Evolutionary conservation across 2,888 invertebrate species (phyloP).

Genomic region (Drosophila austrosaltans): DNA sequence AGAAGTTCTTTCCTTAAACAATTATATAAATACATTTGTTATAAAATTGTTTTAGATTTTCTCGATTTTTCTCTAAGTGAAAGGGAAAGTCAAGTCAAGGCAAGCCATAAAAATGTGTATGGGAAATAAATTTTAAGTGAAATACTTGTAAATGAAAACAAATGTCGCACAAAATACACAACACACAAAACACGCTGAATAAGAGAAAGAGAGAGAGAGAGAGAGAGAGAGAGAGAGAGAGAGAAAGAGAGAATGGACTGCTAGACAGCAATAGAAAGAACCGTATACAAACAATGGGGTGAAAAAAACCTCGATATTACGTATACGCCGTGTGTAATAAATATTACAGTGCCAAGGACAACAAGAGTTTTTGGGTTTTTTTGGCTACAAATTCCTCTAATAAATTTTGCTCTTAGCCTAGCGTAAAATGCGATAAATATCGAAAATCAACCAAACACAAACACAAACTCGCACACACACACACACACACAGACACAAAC

Average conservation of each 20-base stretch:
- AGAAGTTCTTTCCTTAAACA: too few species aligned
- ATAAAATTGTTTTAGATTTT: background rate
- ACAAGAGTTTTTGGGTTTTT: constrained; percentile 33
- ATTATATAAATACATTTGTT: too few species aligned
- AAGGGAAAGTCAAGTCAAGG: constrained; percentile 40
- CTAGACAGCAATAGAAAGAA: constrained; percentile 17
- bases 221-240: background rate
- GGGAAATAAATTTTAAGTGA: constrained; percentile 76
- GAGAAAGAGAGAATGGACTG: background rate
- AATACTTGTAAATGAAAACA: constrained; percentile 79
- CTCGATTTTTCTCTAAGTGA: constrained; percentile 6
- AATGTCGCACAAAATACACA: constrained; percentile 60
- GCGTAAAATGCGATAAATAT: constrained; percentile 47
- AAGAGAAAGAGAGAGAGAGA: background rate
- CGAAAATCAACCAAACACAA: constrained; percentile 46
- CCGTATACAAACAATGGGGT: constrained; percentile 54
- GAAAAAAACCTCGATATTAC: constrained; percentile 55
- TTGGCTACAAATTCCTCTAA: constrained; percentile 50
- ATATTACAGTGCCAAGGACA: constrained; percentile 69
- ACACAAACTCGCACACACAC: constrained; percentile 18
- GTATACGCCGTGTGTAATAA: constrained; percentile 68
- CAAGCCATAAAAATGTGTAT: constrained; percentile 75
- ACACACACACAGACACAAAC: background rate
- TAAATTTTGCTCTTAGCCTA: constrained; percentile 50
- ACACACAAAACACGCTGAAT: constrained; percentile 21